Evolutionary conservation across 1,140 invertebrate species (phyloP), one percentile per base, ranked within the genome.

Genomic region (Agrypnia vestita): DNA sequence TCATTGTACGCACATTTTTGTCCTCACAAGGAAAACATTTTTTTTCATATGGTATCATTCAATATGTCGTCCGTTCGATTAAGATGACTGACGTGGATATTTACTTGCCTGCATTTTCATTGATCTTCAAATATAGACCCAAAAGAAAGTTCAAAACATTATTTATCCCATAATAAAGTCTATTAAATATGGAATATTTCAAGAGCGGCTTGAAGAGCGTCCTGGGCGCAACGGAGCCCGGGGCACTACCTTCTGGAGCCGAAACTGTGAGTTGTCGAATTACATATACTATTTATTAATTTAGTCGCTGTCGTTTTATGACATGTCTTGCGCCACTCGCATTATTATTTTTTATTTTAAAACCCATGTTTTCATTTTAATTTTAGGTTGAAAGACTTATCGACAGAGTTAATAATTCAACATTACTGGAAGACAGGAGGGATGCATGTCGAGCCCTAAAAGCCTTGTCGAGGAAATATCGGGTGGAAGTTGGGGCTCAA

Each of bases 401-500:
- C 11, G 96, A 99, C 85, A 90, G 98, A 83, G 93, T 99, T 1
- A 94, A 94, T 85, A 96, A 96, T 49, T 99, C 98, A 9, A 98
- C 96, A 7, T 87, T 99, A 55, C 88, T 99, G 13, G 97, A 99
- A 87, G 98, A 99, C 86, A 90, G 98, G 73, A 89, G 98, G 86
- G 97, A 99, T 95, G 98, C 98, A 3, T 98, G 98, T 84, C 91
- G 97, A 84, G 97, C 97, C 0, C 91, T 99, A 1, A 97, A 97
- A 90, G 96, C 97, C 1, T 89, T 99, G 71, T 98, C 98, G 0
- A 93, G 94, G 85, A 98, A 97, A 86, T 97, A 97, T 86, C 91
- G 98, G 9, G 90, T 99, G 4, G 97, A 99, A 89, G 98, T 99
- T 64, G 98, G 98, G 17, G 97, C 97, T 10, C 96, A 97, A 85